A percentile compares a stretch with the other conserved stretches of the same genome.
These are phyloP conservation scores for Hydropotes inermis DNA, from an alignment of 2,113 vertebrate genomes.

Conservation along the genomic window DNA sequence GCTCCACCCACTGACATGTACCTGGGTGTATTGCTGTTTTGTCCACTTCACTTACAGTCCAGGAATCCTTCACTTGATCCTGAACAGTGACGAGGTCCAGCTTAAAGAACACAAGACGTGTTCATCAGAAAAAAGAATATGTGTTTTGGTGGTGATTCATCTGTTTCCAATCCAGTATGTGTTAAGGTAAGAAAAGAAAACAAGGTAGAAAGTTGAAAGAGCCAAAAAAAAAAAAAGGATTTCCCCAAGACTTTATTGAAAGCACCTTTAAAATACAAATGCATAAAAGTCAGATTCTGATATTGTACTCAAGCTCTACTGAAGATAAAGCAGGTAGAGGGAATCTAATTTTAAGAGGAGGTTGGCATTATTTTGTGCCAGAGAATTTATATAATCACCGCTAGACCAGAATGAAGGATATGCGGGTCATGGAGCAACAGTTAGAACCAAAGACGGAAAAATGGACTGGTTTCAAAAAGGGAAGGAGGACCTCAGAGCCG, in stretches of 20 bases:
- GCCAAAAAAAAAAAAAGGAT: neutral
- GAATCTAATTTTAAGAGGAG: neutral
- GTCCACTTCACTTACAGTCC: neutral
- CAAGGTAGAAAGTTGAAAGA: neutral
- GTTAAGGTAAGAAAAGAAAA: neutral
- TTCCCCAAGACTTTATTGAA: neutral
- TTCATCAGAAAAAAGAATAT: neutral
- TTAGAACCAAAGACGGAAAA: neutral
- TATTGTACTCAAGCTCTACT: neutral
- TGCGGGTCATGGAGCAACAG: neutral
- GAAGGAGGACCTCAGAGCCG: neutral
- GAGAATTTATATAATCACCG: neutral
- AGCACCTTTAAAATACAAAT: neutral
- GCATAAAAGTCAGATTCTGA: neutral
- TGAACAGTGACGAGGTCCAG: rapidly evolving
- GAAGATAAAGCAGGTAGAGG: neutral
- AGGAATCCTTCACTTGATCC: neutral
- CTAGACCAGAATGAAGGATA: neutral
- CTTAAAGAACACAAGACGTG: neutral
- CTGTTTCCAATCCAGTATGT: neutral
- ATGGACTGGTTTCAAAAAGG: neutral
- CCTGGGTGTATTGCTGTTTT: neutral
- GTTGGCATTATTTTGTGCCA: neutral
- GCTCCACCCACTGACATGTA: neutral
- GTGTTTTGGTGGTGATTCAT: neutral